These are phyloP conservation scores for Crenuchus spilurus DNA, from an alignment of 2,797 vertebrate species.

Conservation along the genomic window DNA sequence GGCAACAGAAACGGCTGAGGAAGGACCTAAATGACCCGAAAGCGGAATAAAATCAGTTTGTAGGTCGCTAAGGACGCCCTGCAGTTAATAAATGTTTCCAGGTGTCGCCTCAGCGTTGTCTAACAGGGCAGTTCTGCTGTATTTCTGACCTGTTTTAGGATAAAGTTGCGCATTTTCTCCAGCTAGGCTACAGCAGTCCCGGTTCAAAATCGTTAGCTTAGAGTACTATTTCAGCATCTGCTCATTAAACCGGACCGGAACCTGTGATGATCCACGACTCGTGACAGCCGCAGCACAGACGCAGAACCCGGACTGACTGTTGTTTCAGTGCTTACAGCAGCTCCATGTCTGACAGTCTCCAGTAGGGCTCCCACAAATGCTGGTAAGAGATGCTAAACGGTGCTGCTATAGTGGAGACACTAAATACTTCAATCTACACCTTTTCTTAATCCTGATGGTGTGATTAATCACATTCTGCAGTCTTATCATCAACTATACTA, in stretches of 20 bases:
- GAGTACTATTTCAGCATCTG: background rate
- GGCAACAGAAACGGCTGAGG: conserved; percentile 51
- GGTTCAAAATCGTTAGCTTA: background rate
- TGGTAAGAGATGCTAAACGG: conserved; percentile 38
- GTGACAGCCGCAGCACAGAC: conserved; percentile 16
- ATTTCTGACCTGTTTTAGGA: conserved; percentile 3
- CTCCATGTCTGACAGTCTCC: conserved; percentile 27
- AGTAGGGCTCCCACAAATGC: conserved; percentile 46
- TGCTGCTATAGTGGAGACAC: background rate
- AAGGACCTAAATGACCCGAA: conserved; percentile 47
- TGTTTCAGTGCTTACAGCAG: background rate
- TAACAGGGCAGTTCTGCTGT: background rate
- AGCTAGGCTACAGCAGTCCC: background rate
- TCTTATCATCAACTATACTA: no score
- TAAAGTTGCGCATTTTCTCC: conserved; percentile 20
- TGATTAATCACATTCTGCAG: background rate
- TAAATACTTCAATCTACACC: background rate
- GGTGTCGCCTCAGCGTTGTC: conserved; percentile 11
- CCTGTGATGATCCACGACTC: conserved; percentile 4
- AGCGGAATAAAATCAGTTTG: conserved; percentile 51
- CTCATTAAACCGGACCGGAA: conserved; percentile 14
- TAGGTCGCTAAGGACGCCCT: background rate
- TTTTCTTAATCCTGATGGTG: background rate
- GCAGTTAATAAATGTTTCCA: conserved; percentile 4
- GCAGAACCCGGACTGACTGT: conserved; percentile 8